Base-by-base conservation (phyloP, 1,140 invertebrate genomes). In the Leptinotarsa lineolata region DNA sequence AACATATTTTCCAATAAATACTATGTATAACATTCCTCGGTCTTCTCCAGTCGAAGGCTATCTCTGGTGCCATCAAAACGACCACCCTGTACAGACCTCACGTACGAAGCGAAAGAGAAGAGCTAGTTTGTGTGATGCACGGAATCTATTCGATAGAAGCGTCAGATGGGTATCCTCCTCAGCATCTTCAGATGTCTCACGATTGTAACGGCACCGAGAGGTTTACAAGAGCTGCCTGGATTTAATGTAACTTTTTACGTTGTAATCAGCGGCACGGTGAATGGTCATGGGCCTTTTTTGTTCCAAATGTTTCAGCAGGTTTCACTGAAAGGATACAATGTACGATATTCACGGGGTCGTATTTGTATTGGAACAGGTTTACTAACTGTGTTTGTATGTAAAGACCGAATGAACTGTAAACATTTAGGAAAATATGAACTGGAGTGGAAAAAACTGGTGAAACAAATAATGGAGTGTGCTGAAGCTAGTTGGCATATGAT, bases 151-250 rank as follows among this genome's bases (percentile, higher is more conserved):
- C 63, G 15, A 39, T 30, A 16, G 60, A 13, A 20, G 60, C 60
- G 63, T 65, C 63, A 65, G 63, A 21, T 65, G 63, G 63, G 24
- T 65, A 65, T 65, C 63, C 63, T 65, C 24, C n/a, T 65, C 48
- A 54, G 48, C 48, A 65, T 65, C 63, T 39, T 65, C 63, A 39
- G 39, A 39, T 30, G 22, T 22, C 63, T 65, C 63, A 65, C 63
- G 63, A 65, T 65, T 39, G 22, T 65, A 65, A 65, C 63, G 63
- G 63, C 63, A 65, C 63, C 22, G 20, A 16, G 15, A 39, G 13
- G 39, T 65, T 65, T 39, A 65, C 63, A 39, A 65, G 39, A 30
- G 24, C 63, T 39, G 63, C 63, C 13, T 16, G 61, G 63, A 16
- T 65, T 39, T 39, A 24, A 65, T 39, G 63, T 65, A 65, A 39